Base-by-base conservation (phyloP, 2,888 invertebrate genomes). In the Rhagonycha fulva region DNA sequence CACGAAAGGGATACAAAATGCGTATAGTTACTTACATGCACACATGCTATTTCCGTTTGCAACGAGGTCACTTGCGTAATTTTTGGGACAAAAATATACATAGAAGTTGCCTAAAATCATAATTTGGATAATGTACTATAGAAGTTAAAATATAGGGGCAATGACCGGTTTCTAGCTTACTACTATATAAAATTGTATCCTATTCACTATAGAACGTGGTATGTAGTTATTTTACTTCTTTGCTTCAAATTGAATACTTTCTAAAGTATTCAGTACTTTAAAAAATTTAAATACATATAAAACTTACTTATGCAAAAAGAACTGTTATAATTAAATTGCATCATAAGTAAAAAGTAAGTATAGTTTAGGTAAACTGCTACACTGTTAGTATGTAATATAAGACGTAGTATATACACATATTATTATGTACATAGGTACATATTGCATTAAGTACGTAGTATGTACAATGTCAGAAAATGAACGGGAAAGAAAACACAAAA, bases 21-120 rank as follows among this genome's bases (percentile, higher is more conserved):
- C n/a, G 63, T 62, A 26, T 14, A 66, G 23, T 66, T 24, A 66
- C 63, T 24, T 24, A 26, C 26, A 66, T 23, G 63, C 63, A 24
- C 12, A 26, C 26, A 66, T 23, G 63, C 26, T 82, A 82, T 82
- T 82, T 82, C 81, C 82, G 81, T 76, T 79, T 75, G 75, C 76
- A 82, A 80, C 76, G 80, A 80, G 81, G 82, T 78, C 82, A 80
- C 78, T 82, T 82, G 81, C 81, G 82, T 80, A 82, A 82, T 80
- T 80, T 81, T 79, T 78, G 80, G 79, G 81, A 80, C 79, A 79
- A 78, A 82, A 81, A 82, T 82, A 82, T 79, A 80, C 77, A 73
- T 76, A 71, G 74, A 81, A 81, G 80, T 79, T 76, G 80, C 79
- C 80, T 81, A 79, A 80, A 80, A 80, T 76, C 76, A 76, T 80